phyloP scores from a whole-genome alignment of 2,113 vertebrate species.

The Hemicordylus capensis region DNA sequence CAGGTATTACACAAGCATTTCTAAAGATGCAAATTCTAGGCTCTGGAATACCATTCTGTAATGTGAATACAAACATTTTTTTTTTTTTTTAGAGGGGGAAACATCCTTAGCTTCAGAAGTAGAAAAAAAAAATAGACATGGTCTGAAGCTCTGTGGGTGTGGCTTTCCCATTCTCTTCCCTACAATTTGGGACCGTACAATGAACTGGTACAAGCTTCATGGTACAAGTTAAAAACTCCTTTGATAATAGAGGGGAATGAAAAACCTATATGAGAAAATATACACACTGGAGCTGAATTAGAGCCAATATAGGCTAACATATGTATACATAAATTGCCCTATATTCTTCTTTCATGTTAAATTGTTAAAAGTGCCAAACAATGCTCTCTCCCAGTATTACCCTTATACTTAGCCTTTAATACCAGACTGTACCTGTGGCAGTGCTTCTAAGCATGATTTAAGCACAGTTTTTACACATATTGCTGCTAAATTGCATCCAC shows the following conservation, averaged over 20 bases:
- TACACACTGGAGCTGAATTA: background rate
- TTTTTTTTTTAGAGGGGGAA: background rate
- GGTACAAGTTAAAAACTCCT: background rate
- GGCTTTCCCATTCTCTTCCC: background rate
- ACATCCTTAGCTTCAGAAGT: background rate
- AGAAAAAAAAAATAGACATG: background rate
- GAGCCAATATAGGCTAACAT: background rate
- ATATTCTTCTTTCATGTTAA: background rate
- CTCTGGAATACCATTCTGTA: background rate
- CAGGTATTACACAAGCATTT: background rate
- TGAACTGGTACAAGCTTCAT: background rate
- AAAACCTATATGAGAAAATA: background rate
- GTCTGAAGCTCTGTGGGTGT: background rate
- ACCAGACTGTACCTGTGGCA: background rate
- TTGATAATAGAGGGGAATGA: background rate
- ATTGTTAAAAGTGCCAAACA: background rate
- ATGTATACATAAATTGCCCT: background rate
- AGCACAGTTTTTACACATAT: background rate
- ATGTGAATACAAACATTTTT: background rate
- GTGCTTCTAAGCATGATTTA: background rate
- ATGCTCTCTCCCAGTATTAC: background rate
- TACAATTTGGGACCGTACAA: background rate
- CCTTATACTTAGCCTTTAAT: background rate
- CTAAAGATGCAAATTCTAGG: background rate
- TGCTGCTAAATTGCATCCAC: conserved; percentile 1